Evolutionary conservation across 2,888 invertebrate species (phyloP).

Genomic region (Dorcus hopei): DNA sequence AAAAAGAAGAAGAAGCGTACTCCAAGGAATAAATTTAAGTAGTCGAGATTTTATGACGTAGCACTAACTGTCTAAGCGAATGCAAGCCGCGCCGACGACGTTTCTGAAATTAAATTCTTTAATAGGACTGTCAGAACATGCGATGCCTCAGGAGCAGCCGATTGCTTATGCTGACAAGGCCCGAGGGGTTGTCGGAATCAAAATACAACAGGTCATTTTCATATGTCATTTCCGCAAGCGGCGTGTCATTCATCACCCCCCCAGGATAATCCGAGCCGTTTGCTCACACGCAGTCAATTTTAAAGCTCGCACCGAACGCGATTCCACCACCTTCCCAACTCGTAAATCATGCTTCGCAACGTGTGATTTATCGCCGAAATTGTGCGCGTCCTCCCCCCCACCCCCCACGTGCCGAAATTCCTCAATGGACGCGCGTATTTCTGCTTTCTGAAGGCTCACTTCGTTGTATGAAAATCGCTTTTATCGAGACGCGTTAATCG

Average conservation of each 20-base stretch:
- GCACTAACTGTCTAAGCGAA: no score
- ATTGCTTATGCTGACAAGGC: background rate
- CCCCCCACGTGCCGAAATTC: no score
- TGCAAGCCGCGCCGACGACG: constrained; percentile 7
- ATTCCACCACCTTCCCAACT: constrained; percentile 13
- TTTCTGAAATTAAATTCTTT: constrained; percentile 22
- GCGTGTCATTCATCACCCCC: background rate
- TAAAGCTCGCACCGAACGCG: constrained; percentile 3
- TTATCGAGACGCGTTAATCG: no score
- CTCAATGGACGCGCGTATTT: no score
- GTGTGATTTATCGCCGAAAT: constrained; percentile 9
- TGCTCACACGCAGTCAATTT: constrained; percentile 1
- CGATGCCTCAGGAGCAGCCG: background rate
- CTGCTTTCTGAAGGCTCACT: no score
- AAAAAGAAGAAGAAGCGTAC: no score
- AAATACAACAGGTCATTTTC: constrained; percentile 16
- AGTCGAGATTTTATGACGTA: no score
- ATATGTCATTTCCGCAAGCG: constrained; percentile 13
- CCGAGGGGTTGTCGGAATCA: constrained; percentile 1
- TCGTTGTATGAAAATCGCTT: no score
- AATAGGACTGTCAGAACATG: constrained; percentile 20
- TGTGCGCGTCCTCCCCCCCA: no score
- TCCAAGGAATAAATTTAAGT: no score
- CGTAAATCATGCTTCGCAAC: constrained; percentile 16
- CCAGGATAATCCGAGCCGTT: background rate